These are phyloP conservation scores for Battus philenor DNA, from an alignment of 1,140 invertebrate genomes.

Conservation along the genomic window DNA sequence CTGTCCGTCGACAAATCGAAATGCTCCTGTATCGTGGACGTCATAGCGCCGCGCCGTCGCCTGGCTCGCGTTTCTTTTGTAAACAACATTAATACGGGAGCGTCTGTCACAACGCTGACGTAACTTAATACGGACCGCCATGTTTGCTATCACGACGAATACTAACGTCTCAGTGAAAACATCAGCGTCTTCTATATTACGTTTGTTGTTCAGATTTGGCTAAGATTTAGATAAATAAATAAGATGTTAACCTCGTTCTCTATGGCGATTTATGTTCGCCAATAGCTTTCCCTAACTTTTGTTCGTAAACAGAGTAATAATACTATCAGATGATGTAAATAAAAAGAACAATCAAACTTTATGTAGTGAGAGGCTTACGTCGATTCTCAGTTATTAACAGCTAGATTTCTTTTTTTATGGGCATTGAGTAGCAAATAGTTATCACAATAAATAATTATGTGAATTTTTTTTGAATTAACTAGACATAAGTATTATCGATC, in stretches of 20 bases:
- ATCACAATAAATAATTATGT: too few species aligned
- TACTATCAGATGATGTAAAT: constrained; percentile 14
- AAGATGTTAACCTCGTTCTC: constrained; percentile 14
- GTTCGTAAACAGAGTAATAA: constrained; percentile 18
- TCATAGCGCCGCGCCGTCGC: constrained; percentile 34
- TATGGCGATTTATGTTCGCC: constrained; percentile 12
- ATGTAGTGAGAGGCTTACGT: constrained; percentile 1
- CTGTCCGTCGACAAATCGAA: constrained; percentile 60
- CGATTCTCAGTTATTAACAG: constrained; percentile 8
- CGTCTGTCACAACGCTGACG: constrained; percentile 23
- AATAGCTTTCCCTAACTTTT: constrained; percentile 16
- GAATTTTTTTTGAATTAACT: too few species aligned
- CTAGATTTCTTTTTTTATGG: too few species aligned
- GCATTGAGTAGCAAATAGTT: too few species aligned
- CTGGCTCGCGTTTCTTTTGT: constrained; percentile 44
- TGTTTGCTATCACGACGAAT: constrained; percentile 23
- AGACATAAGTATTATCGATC: too few species aligned
- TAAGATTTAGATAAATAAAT: constrained; percentile 16
- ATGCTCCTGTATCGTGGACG: constrained; percentile 41
- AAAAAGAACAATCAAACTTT: constrained; percentile 10
- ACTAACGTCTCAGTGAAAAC: constrained; percentile 13
- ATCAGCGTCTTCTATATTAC: constrained; percentile 21
- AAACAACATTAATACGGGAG: constrained; percentile 43
- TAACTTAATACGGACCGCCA: constrained; percentile 24
- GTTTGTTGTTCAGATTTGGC: constrained; percentile 19